A percentile compares a stretch with the other conserved stretches of the same genome.
Conservation (phyloP, 1,140 invertebrate species). For the Druon quercuslanigerum region DNA sequence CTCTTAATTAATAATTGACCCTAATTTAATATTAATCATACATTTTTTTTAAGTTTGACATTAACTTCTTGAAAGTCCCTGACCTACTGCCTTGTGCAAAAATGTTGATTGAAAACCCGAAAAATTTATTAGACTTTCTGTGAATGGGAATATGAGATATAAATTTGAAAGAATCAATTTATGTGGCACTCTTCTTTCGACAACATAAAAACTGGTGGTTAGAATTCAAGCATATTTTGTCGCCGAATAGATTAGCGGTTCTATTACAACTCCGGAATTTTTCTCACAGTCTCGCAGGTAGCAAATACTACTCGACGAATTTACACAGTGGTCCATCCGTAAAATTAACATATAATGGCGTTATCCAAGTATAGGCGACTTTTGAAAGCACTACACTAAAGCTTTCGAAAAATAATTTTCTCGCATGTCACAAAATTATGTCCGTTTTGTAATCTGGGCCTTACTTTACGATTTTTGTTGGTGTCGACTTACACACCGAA, state of each 20-base stretch:
- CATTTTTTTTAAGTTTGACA: too few species aligned
- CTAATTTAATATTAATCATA: too few species aligned
- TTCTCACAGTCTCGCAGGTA: slow-evolving; percentile 62
- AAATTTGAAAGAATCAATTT: background rate
- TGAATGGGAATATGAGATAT: background rate
- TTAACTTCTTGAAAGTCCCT: too few species aligned
- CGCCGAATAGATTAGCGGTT: slow-evolving; percentile 41
- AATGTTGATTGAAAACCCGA: too few species aligned
- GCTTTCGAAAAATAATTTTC: slow-evolving; percentile 10
- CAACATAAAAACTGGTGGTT: slow-evolving; percentile 41
- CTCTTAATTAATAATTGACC: too few species aligned
- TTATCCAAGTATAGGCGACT: slow-evolving; percentile 38
- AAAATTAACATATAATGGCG: slow-evolving; percentile 67
- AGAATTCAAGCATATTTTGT: slow-evolving; percentile 59
- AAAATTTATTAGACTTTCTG: background rate
- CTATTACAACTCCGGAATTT: slow-evolving; percentile 47
- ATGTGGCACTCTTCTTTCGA: background rate
- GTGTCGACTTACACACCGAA: background rate
- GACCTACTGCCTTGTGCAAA: too few species aligned
- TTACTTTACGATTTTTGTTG: background rate
- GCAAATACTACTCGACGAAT: slow-evolving; percentile 51
- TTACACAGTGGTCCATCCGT: slow-evolving; percentile 60
- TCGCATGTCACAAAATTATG: slow-evolving; percentile 1
- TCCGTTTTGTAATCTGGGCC: background rate
- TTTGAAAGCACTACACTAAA: slow-evolving; percentile 30